phyloP scores from a whole-genome alignment of 2,888 invertebrate species.

The Muschampia plurimacula region DNA sequence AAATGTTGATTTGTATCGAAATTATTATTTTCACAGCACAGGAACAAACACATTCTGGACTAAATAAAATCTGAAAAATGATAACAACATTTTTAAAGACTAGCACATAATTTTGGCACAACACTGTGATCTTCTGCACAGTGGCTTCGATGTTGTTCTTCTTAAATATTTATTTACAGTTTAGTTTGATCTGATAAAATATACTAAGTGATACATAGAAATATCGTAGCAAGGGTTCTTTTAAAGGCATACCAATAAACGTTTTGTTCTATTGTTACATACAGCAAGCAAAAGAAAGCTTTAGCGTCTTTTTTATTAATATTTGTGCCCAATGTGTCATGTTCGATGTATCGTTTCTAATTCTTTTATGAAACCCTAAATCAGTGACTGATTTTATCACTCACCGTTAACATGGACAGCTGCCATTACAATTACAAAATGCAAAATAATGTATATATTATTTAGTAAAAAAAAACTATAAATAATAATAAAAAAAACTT shows the following conservation, averaged over 20 bases:
- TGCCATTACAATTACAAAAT: conserved; percentile 83
- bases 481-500: conserved; percentile 79
- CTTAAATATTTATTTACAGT: conserved; percentile 61
- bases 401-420: conserved; percentile 78
- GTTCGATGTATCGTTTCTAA: conserved; percentile 83
- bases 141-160: conserved; percentile 81
- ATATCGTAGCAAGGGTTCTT: conserved; percentile 66
- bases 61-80: conserved; percentile 85
- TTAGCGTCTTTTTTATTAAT: conserved; percentile 69
- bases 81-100: conserved; percentile 84
- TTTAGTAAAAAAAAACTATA: conserved; percentile 74
- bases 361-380: conserved; percentile 78
- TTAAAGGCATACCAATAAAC: conserved; percentile 61
- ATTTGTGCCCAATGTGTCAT: conserved; percentile 85
- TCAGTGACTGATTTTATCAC: conserved; percentile 71
- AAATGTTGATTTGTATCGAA: conserved; percentile 81
- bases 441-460: conserved; percentile 80
- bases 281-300: conserved; percentile 72
- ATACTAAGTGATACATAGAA: conserved; percentile 53
- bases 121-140: conserved; percentile 75
- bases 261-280: conserved; percentile 58
- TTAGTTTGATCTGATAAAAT: conserved; percentile 69
- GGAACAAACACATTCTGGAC: conserved; percentile 84
- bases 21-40: conserved; percentile 80
- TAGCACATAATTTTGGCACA: conserved; percentile 86